Evolutionary conservation across 2,797 vertebrate species (phyloP), one percentile per base, ranked within the genome.

Genomic region (Microhierax caerulescens): DNA sequence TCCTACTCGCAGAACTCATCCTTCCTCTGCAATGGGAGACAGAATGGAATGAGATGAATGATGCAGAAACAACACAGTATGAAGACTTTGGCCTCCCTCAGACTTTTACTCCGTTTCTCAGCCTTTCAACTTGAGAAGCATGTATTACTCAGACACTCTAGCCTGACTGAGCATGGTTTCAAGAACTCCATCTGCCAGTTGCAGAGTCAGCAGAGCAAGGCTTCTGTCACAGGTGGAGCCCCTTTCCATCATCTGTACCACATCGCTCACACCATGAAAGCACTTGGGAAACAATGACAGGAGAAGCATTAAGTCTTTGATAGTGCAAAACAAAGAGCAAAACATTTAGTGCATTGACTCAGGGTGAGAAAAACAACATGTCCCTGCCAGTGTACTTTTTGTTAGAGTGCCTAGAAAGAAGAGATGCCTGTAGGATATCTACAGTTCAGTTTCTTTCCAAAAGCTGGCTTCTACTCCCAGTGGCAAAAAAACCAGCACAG

Each of bases 381-480:
- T 64, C 56, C 63, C 60, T 77, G 48, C 25, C 68, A 53, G 48
- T 2, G 14, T 28, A 2, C 23, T 75, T 64, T 24, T 22, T 59
- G 11, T 1, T 14, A 45, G 32, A 57, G 15, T 0, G 0, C 14
- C 39, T 11, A 41, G 36, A 59, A 85, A 61, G 30, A 80, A 60
- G 63, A 63, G 48, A n/a, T 83, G 34, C 10, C 45, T 70, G 36
- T 11, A 47, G 64, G 41, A 37, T 36, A 61, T 25, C 41, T 11
- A 13, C 43, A 56, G 10, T 30, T 86, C 37, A 11, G 30, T 11
- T 89, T 81, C 21, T 23, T 82, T 56, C 53, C 57, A 80, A 89
- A 91, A 48, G 23, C 45, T 69, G 22, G 24, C 6, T 78, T 75
- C 54, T 28, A 0, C 28, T 89, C 34, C 60, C 69, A 77, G 7